A percentile compares a stretch with the other conserved stretches of the same genome.
phyloP scores from a whole-genome alignment of 2,888 invertebrate species.

The Phalera bucephala region DNA sequence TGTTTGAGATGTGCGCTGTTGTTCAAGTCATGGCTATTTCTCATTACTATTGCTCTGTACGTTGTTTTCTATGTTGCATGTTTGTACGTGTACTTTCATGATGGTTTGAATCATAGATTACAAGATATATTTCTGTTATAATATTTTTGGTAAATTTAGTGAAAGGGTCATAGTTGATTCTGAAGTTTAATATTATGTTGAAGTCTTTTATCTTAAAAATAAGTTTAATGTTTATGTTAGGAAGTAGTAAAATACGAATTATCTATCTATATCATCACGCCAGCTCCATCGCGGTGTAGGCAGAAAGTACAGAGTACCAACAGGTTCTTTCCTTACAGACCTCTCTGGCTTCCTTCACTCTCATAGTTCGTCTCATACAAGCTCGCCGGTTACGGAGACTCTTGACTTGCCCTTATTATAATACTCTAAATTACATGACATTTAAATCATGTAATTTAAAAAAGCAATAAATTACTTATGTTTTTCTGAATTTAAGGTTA shows the following conservation, averaged over 20 bases:
- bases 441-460: no score
- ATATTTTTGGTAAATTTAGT: background rate
- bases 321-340: no score
- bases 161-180: background rate
- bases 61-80: conserved; percentile 63
- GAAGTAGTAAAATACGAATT: conserved; percentile 1
- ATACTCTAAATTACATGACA: no score
- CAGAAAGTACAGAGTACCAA: no score
- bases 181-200: background rate
- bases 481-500: no score
- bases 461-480: no score
- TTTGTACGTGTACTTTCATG: conserved; percentile 31
- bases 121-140: conserved; percentile 3
- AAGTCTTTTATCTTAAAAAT: background rate
- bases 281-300: no score
- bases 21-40: conserved; percentile 26
- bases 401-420: no score
- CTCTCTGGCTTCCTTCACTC: no score
- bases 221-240: background rate
- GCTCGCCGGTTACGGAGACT: no score
- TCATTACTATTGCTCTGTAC: conserved; percentile 21
- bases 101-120: conserved; percentile 19
- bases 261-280: no score
- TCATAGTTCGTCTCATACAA: no score
- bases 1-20: conserved; percentile 17